Conservation (phyloP, 53 echinoderm and acorn worm species). For the Henricia sp. region DNA sequence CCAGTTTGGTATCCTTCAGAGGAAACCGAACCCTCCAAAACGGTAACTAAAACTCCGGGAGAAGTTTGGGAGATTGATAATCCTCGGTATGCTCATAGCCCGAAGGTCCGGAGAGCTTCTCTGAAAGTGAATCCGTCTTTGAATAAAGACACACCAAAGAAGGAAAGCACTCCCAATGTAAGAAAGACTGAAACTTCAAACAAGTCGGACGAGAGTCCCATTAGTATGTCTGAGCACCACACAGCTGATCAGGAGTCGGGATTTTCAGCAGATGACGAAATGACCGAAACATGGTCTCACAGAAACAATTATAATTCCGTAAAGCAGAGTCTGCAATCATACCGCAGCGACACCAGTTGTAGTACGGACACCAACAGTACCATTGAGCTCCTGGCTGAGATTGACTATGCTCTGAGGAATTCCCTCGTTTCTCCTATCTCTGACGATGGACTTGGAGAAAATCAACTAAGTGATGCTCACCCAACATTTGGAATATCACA, state of each 20-base stretch:
- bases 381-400: conserved; percentile 82
- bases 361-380: conserved; percentile 76
- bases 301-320: conserved; percentile 26
- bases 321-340: conserved; percentile 23
- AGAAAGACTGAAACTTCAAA: neutral
- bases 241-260: conserved; percentile 35
- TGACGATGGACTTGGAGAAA: conserved; percentile 41
- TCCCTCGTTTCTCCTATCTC: conserved; percentile 74
- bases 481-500: conserved; percentile 6
- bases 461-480: neutral
- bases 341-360: conserved; percentile 36
- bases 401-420: conserved; percentile 76
- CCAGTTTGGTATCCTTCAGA: conserved; percentile 69
- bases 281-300: conserved; percentile 28
- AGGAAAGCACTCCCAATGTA: too few species aligned
- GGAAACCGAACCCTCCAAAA: conserved; percentile 13
- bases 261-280: conserved; percentile 40
- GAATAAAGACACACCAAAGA: neutral
- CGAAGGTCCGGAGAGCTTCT: conserved; percentile 40
- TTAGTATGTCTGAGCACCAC: conserved; percentile 4
- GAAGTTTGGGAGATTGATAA: conserved; percentile 72
- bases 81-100: conserved; percentile 59
- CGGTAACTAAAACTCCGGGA: conserved; percentile 1
- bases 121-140: neutral
- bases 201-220: neutral